These are phyloP conservation scores for Gerris lacustris DNA, from an alignment of 2,888 invertebrate species.

Conservation along the genomic window DNA sequence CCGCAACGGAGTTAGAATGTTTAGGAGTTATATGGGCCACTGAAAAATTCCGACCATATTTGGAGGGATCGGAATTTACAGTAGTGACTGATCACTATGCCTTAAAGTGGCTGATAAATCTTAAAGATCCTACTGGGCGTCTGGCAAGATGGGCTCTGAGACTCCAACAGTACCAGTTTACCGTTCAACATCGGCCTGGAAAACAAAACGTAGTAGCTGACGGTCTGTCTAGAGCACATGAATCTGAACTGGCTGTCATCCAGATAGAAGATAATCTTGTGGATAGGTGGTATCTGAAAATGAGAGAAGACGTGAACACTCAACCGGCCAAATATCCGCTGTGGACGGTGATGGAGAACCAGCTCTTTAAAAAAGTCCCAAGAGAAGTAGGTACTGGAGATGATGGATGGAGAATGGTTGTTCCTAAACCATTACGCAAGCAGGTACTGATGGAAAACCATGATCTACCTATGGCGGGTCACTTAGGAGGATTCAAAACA, in stretches of 20 bases:
- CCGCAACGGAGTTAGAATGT: slow-evolving; percentile 29
- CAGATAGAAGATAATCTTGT: neutral
- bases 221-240: slow-evolving; percentile 12
- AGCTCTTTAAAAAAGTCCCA: slow-evolving; percentile 9
- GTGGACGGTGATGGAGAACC: slow-evolving; percentile 12
- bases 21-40: slow-evolving; percentile 28
- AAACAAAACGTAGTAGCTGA: slow-evolving; percentile 14
- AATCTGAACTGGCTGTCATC: neutral
- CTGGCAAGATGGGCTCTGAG: slow-evolving; percentile 29
- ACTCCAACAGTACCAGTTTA: slow-evolving; percentile 24
- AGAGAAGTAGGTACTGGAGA: neutral
- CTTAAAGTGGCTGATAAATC: slow-evolving; percentile 27
- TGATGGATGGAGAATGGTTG: neutral
- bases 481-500: slow-evolving; percentile 3
- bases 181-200: slow-evolving; percentile 18
- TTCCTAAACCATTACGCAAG: neutral
- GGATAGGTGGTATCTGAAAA: slow-evolving; percentile 21
- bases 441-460: neutral
- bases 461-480: neutral
- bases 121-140: slow-evolving; percentile 28
- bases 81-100: slow-evolving; percentile 30
- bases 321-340: slow-evolving; percentile 15
- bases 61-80: slow-evolving; percentile 29
- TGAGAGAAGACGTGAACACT: slow-evolving; percentile 13
- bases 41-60: slow-evolving; percentile 27